Evolutionary conservation across 2,113 vertebrate species (phyloP).

Genomic region (Actenoides lindsayi): DNA sequence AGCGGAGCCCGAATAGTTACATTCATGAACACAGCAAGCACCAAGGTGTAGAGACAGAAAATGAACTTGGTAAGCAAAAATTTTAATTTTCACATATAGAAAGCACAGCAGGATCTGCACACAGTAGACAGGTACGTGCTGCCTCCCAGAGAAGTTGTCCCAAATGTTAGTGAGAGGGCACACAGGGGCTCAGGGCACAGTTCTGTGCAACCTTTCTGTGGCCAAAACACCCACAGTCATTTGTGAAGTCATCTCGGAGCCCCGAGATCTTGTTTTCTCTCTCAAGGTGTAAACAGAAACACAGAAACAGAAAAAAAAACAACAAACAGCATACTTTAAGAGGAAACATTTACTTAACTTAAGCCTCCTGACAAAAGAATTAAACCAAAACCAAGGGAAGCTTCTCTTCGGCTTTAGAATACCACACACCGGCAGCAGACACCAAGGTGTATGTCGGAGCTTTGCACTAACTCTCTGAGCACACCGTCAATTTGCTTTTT

Average conservation of each 20-base stretch:
- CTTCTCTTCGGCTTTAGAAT: not conserved
- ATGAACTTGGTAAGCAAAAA: not conserved
- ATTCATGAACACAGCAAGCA: not conserved
- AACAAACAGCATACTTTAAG: not conserved
- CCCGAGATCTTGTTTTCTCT: not conserved
- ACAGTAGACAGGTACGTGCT: fast-evolving
- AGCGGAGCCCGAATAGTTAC: fast-evolving
- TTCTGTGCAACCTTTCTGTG: not conserved
- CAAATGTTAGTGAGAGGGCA: not conserved
- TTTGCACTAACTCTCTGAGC: not conserved
- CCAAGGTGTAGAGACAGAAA: not conserved
- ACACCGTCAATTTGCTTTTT: not conserved
- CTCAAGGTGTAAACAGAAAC: not conserved
- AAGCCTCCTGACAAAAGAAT: not conserved
- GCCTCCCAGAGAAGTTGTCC: not conserved
- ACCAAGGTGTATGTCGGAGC: fast-evolving
- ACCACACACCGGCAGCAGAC: too few relatives aligned
- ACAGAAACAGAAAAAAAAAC: not conserved
- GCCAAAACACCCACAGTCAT: not conserved
- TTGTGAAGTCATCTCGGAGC: not conserved
- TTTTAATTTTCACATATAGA: not conserved
- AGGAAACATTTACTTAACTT: not conserved
- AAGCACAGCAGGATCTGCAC: not conserved
- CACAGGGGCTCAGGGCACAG: fast-evolving
- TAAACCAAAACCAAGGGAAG: not conserved